Evolutionary conservation across 2,888 invertebrate genomes (phyloP).

Genomic region (Epiblema foenella): DNA sequence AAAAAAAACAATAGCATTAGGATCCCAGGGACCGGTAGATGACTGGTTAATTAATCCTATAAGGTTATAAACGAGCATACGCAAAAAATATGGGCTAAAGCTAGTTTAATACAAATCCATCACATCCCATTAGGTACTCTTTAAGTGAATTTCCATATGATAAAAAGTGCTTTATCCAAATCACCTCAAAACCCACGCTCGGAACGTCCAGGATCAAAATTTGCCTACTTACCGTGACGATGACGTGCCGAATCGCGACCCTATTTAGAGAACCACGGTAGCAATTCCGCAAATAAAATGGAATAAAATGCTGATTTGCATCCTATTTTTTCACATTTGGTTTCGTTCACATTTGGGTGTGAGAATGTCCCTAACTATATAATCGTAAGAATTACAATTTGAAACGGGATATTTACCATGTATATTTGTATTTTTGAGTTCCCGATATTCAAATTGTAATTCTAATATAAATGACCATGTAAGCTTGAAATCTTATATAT

Average conservation of each 20-base stretch:
- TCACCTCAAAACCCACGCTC: slow-evolving; percentile 10
- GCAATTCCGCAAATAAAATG: not conserved
- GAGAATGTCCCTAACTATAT: not conserved
- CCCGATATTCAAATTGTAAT: too few species aligned
- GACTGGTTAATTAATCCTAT: too few species aligned
- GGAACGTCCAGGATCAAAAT: slow-evolving; percentile 25
- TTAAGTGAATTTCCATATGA: not conserved
- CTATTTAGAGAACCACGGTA: slow-evolving; percentile 25
- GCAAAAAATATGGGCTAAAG: too few species aligned
- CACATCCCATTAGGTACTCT: not conserved
- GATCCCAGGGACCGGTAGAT: too few species aligned
- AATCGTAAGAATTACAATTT: too few species aligned
- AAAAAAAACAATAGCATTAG: too few species aligned
- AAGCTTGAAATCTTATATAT: too few species aligned
- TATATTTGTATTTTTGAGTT: too few species aligned
- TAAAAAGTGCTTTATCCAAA: slow-evolving; percentile 11
- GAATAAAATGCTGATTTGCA: not conserved
- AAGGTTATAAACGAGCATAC: too few species aligned
- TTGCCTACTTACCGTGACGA: slow-evolving; percentile 37
- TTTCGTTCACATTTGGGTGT: not conserved
- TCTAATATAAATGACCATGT: too few species aligned
- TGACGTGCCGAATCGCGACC: slow-evolving; percentile 10
- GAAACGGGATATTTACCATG: too few species aligned
- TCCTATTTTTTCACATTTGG: not conserved
- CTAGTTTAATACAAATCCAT: not conserved